Base-by-base conservation (phyloP, 2,113 vertebrate genomes). In the Phainopepla nitens region DNA sequence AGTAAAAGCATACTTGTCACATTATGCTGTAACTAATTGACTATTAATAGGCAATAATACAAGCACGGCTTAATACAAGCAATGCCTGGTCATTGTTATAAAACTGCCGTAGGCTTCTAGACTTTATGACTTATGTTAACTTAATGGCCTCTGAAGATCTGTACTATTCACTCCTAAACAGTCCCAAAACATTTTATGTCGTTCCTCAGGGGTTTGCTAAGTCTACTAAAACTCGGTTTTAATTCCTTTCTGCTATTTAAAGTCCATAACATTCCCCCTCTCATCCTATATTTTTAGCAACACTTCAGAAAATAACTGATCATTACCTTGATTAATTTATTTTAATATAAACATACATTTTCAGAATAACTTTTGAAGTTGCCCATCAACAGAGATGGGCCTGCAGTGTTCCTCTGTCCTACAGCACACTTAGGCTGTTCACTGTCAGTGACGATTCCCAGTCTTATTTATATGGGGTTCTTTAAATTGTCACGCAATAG, bases 261-360 rank as follows among this genome's bases (percentile, higher is more conserved):
- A 33, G 36, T 8, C 28, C 9, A 47, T 35, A 41, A 24, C 0
- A 2, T 50, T n/a, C 4, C 0, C 4, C 12, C 2, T 57, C 22
- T 72, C 4, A 21, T 57, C 11, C 15, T 71, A 1, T 19, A 39
- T 27, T 73, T 89, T 72, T 61, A 77, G 35, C 17, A 72, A 19
- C 13, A 17, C 13, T 76, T 90, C 15, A 64, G 29, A 64, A 88
- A 93, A 85, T 22, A 89, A 35, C 2, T 24, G 16, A 33, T 82
- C 3, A 4, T 69, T 82, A 61, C 23, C 20, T 50, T 36, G 17
- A 51, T 56, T 16, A 8, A n/a, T 58, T 58, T 56, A 21, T 89
- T 78, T 80, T 71, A n/a, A 68, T 79, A 66, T 3, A 20, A 12
- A 39, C 6, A 17, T 22, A 4, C 47, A 22, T 49, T 92, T 78